Evolutionary conservation across 2,888 invertebrate species (phyloP).

Genomic region (Tortricodes alternella): DNA sequence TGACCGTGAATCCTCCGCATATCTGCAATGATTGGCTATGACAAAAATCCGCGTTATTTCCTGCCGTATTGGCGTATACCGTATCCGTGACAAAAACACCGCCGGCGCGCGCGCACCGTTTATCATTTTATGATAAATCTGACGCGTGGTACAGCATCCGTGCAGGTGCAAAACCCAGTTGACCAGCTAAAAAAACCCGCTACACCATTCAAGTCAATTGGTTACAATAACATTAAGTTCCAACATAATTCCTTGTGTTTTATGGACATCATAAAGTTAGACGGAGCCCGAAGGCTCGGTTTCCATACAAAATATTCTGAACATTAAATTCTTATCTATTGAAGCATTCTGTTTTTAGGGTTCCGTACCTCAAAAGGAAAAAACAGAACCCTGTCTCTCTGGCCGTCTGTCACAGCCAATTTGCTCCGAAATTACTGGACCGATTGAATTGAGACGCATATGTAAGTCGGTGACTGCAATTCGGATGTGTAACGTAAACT

Average conservation of each 20-base stretch:
- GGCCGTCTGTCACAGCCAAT: too few species aligned
- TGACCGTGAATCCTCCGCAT: background rate
- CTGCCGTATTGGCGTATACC: constrained; percentile 8
- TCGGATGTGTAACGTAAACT: too few species aligned
- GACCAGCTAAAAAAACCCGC: constrained; percentile 47
- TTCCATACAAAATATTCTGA: too few species aligned
- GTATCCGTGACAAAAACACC: constrained; percentile 23
- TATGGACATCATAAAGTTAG: constrained; percentile 46
- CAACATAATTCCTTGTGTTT: constrained; percentile 53
- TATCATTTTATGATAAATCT: constrained; percentile 64
- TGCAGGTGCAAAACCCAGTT: constrained; percentile 50
- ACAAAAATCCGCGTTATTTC: constrained; percentile 27
- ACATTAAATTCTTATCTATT: too few species aligned
- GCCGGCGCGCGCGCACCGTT: constrained; percentile 43
- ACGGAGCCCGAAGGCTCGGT: too few species aligned
- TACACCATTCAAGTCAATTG: constrained; percentile 73
- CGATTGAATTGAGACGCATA: too few species aligned
- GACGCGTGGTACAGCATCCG: constrained; percentile 60
- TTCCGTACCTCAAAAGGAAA: too few species aligned
- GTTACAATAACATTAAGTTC: constrained; percentile 67
- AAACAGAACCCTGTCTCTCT: too few species aligned
- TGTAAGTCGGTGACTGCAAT: too few species aligned
- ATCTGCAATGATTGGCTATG: constrained; percentile 8
- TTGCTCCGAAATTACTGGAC: too few species aligned
- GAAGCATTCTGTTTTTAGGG: too few species aligned